Base-by-base conservation (phyloP, 2,888 invertebrate species). In the Parnassius orleans region DNA sequence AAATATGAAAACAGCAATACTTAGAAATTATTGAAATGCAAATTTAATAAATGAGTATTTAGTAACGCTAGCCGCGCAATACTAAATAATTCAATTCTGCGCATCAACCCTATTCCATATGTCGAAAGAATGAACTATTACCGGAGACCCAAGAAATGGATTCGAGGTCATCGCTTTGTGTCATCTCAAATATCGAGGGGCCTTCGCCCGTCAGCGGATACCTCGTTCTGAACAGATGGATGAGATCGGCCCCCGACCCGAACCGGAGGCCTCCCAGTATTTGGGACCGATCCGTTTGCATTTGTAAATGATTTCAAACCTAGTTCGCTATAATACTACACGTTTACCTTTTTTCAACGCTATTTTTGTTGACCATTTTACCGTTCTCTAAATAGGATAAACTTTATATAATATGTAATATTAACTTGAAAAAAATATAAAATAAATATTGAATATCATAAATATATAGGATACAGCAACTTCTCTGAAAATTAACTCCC, bases 131-230 rank as follows among this genome's bases (percentile, higher is more conserved):
- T 63, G 56, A 65, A 57, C 61, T 65, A 64, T 67, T 65, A 60
- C 57, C 54, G 52, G 51, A 59, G 54, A 50, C 55, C 46, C 46
- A 60, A 62, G 55, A 47, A 51, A 59, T 55, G 51, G 33, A 55
- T 59, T 44, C 47, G 19, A 86, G 88, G 86, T 83, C 86, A 87
- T 86, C 86, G 81, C 80, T 82, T 86, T 57, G 53, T 86, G 88
- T 86, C 89, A 84, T 86, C 84, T 83, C 77, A 72, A 79, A 81
- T 86, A 86, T 86, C 84, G 54, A 24, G 81, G 79, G 76, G 78
- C 76, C 79, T 82, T 81, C 83, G 81, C 81, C 78, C 83, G 83
- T 85, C 85, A 80, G 75, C 75, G 74, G 24, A 10, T 50, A 50
- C 42, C 60, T 53, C 50, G 53, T 11, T 41, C 69, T 67, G 69